A percentile compares a stretch with the other conserved stretches of the same genome.
phyloP scores from a whole-genome alignment of 2,113 vertebrate genomes.

The Illadopsis cleaveri region DNA sequence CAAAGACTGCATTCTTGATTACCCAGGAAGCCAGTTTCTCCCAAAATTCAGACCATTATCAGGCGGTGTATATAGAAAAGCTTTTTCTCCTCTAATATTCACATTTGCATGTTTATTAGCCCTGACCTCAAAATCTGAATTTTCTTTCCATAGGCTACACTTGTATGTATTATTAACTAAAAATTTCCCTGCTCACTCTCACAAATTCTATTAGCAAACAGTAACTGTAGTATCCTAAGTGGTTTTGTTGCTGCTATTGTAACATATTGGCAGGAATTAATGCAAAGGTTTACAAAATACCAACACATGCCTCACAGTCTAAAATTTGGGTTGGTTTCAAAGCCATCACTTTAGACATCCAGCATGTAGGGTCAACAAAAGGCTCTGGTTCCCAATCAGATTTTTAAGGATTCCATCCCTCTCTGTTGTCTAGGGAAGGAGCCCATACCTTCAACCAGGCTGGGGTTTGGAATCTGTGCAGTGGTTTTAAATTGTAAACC shows the following conservation, averaged over 20 bases:
- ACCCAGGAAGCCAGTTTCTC: not conserved
- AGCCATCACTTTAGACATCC: not conserved
- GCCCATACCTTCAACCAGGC: not conserved
- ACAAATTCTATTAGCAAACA: not conserved
- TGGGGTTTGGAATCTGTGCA: not conserved
- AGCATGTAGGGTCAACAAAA: not conserved
- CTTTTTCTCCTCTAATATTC: not conserved
- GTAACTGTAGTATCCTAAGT: not conserved
- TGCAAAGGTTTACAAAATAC: not conserved
- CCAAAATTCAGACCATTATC: not conserved
- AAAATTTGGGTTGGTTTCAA: not conserved
- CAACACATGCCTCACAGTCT: not conserved
- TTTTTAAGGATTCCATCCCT: not conserved
- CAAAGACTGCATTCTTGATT: not conserved
- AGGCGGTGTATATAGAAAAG: not conserved
- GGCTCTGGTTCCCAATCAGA: not conserved
- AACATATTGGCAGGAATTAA: not conserved
- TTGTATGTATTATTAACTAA: not conserved
- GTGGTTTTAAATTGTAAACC: not conserved
- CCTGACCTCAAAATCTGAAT: not conserved
- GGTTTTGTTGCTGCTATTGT: not conserved
- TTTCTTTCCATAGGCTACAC: not conserved
- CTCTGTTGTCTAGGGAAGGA: not conserved
- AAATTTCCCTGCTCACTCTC: not conserved
- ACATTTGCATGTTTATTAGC: not conserved